Base-by-base conservation (phyloP, 2,797 vertebrate species). In the Heteromormyrus szaboi region DNA sequence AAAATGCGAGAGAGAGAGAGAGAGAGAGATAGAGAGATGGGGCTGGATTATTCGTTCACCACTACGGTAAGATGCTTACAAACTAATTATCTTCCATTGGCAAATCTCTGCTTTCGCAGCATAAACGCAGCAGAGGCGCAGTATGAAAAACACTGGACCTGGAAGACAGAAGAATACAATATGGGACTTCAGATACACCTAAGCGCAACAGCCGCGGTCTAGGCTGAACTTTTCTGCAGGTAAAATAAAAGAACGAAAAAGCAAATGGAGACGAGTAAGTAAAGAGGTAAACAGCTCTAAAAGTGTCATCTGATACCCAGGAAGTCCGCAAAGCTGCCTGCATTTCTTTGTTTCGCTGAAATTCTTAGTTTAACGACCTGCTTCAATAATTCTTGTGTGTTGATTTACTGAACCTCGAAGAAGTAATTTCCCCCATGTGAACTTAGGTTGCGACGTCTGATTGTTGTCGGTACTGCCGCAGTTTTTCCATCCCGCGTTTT, bases 281-380 rank as follows among this genome's bases (percentile, higher is more conserved):
- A 85, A 87, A 86, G 85, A 72, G 88, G 90, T 88, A 89, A 88
- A 88, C 91, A 29, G 83, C 83, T 44, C 89, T 93, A 91, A 92
- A 94, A 91, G 90, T 96, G 96, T 96, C 95, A 97, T 94, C 91
- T 94, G 96, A 97, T 97, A 96, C 96, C 95, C 96, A 96, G 96
- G 96, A 97, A 97, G 96, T 97, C 94, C 91, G 94, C 92, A 91
- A 94, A 92, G 93, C 92, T 93, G 94, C 94, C 94, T 94, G 94
- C 95, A 95, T 95, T 95, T 96, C 96, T 97, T 97, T 97, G 96
- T 97, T 94, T 96, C 94, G 93, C 95, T 95, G 94, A 95, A 95
- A 94, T 92, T 94, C 91, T 91, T 93, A 94, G 92, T 91, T 89
- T 91, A 19, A 29, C 11, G 29, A 54, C 14, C 79, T 33, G 29